These are phyloP conservation scores for Harpalus rufipes DNA, from an alignment of 2,888 invertebrate species.

Conservation along the genomic window DNA sequence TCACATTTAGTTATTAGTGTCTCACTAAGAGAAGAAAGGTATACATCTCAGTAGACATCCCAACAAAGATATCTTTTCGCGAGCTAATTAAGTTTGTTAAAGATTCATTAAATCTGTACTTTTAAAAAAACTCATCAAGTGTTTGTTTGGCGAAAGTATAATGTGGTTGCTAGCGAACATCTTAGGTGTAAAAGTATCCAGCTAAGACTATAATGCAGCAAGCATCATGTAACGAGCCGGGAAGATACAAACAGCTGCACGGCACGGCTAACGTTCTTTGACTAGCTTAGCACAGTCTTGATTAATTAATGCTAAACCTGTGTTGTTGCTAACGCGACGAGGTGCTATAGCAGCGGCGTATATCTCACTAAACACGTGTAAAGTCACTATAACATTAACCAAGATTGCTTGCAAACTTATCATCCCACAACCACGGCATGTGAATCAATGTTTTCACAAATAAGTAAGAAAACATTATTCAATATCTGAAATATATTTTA, in stretches of 20 bases:
- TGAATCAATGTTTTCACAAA: neutral
- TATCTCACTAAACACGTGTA: slow-evolving; percentile 39
- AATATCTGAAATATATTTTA: no score
- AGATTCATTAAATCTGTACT: neutral
- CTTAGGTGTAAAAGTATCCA: slow-evolving; percentile 10
- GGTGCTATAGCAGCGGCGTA: slow-evolving; percentile 42
- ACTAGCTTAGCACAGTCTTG: slow-evolving; percentile 11
- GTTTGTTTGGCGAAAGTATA: neutral
- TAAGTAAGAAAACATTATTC: neutral
- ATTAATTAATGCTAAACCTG: slow-evolving; percentile 55
- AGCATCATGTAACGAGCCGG: slow-evolving; percentile 17
- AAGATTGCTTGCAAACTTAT: slow-evolving; percentile 39
- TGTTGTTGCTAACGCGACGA: slow-evolving; percentile 51
- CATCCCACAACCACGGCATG: slow-evolving; percentile 10
- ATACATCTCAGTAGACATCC: no score
- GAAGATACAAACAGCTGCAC: neutral
- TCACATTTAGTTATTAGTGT: no score
- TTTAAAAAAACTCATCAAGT: neutral
- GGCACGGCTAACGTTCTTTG: slow-evolving; percentile 46
- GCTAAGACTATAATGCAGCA: slow-evolving; percentile 3
- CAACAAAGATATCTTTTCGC: no score
- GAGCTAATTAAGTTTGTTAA: neutral
- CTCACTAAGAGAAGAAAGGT: no score
- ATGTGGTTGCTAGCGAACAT: neutral
- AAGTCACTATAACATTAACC: slow-evolving; percentile 38